Evolutionary conservation across 2,113 vertebrate species (phyloP), one percentile per base, ranked within the genome.

Genomic region (Megatriorchis doriae): DNA sequence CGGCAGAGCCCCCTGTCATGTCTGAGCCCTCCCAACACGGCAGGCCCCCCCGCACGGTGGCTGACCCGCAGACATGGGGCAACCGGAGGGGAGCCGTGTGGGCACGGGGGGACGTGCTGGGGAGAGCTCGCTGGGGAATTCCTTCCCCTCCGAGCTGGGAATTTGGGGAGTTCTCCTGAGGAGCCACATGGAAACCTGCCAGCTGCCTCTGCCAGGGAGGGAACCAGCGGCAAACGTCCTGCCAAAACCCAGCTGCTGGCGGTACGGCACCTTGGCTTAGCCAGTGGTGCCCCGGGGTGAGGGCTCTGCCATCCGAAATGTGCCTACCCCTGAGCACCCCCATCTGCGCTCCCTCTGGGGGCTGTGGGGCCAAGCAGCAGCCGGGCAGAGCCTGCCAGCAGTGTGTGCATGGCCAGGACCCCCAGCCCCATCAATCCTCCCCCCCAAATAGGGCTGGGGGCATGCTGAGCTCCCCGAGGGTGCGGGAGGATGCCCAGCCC

Each of bases 401-500:
- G 43, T 13, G 66, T 8, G 11, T 2, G 43, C 68, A 7, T 6
- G 71, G 52, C 52, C 16, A 4, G 38, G 52, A 56, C 9, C 71
- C 38, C 38, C 4, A 5, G 70, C 26, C 52, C 38, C 50, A 4
- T 25, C 50, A 32, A 3, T 13, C 17, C 50, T 21, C 6, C 38
- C 14, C 8, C 9, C 36, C 13, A 16, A 6, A 14, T 5, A 48
- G 68, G 47, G 68, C 68, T 52, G 68, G 52, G 21, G 4, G 5
- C 38, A 22, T 19, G 52, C 71, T 26, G 71, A 74, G 71, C 16
- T 52, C 52, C 38, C 21, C 8, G 3, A 32, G 50, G 36, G 14
- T 1, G 7, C 3, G 8, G 36, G 38, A 16, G 5, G 52, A 12
- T 34, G 22, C 71, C 38, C 1, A 3, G 7, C 36, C 26, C 21